Conservation (phyloP, 2,113 vertebrate genomes). For the Varanus salvator region DNA sequence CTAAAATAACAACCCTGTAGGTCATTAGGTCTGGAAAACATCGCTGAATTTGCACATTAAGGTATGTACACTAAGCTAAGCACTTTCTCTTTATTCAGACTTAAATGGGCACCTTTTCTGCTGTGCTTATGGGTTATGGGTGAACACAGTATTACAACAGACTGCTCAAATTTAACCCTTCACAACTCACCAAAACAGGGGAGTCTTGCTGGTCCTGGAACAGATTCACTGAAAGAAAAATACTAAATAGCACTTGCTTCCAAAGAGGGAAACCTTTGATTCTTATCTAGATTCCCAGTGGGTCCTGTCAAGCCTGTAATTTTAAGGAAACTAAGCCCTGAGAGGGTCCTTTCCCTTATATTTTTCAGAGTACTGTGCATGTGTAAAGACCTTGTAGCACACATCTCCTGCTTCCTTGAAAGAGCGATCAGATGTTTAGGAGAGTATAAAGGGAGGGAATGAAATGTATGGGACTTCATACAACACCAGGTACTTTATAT, state of each 20-base stretch:
- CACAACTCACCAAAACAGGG: not conserved
- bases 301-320: not conserved
- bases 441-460: not conserved
- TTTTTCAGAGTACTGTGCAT: not conserved
- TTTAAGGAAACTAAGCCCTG: not conserved
- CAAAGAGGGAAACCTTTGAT: not conserved
- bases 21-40: not conserved
- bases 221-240: not conserved
- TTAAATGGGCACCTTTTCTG: not conserved
- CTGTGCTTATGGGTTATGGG: not conserved
- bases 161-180: not conserved
- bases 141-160: not conserved
- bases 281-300: not conserved
- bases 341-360: not conserved
- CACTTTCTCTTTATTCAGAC: not conserved
- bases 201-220: not conserved
- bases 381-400: not conserved
- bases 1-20: not conserved
- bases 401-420: no score
- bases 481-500: not conserved
- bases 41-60: not conserved
- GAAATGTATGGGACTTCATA: not conserved
- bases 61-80: no score
- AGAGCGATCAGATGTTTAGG: not conserved
- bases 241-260: not conserved